These are phyloP conservation scores for Botrylloides violaceus DNA, from an alignment of 23 tunicate genomes.

Conservation along the genomic window DNA sequence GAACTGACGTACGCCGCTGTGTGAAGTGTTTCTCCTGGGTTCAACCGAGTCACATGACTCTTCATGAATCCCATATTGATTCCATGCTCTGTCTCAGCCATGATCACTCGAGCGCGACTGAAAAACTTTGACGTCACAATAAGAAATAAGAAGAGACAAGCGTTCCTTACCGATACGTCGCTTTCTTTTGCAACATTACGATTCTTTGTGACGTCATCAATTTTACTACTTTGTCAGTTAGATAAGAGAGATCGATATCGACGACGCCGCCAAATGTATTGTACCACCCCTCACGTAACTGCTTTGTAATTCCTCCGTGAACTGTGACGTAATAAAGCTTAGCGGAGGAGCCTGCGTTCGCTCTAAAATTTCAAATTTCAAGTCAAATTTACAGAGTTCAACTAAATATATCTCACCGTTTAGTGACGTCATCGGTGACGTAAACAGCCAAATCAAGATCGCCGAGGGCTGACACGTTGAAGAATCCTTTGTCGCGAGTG, in stretches of 20 bases:
- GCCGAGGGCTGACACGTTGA: background rate
- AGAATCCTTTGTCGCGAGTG: background rate
- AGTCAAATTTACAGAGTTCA: background rate
- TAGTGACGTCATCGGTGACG: background rate
- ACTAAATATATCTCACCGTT: background rate
- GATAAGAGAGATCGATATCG: constrained; percentile 5
- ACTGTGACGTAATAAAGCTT: background rate
- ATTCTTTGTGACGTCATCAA: constrained; percentile 17
- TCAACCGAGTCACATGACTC: constrained; percentile 9
- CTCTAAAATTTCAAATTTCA: too few relatives aligned
- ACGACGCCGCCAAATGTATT: constrained; percentile 15
- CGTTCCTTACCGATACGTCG: too few relatives aligned
- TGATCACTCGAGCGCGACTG: constrained; percentile 1
- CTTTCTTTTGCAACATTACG: background rate
- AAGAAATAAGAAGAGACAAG: too few relatives aligned
- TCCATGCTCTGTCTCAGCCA: constrained; percentile 6
- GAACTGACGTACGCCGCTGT: constrained; percentile 16
- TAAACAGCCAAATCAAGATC: constrained; percentile 1
- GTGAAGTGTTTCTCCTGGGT: constrained; percentile 27
- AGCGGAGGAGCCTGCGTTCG: background rate
- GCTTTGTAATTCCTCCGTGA: background rate
- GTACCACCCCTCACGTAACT: constrained; percentile 19
- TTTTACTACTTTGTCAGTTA: background rate
- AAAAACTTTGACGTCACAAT: background rate
- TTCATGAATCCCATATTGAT: constrained; percentile 6